phyloP scores from a whole-genome alignment of 2,888 invertebrate genomes.

The Molorchus minor region DNA sequence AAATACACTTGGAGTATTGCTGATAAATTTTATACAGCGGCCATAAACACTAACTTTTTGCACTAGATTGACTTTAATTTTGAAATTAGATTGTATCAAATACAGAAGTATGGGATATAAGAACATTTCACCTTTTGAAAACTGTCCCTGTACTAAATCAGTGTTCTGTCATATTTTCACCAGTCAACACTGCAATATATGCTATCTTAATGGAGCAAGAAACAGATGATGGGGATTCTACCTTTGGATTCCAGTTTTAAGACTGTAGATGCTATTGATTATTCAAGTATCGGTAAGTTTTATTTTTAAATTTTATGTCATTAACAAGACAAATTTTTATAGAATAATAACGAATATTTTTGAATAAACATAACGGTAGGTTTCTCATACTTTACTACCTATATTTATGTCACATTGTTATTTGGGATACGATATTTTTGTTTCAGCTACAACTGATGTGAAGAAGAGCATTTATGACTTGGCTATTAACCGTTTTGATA shows the following conservation, averaged over 20 bases:
- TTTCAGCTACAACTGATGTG: slow-evolving; percentile 89
- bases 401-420: too few relatives aligned
- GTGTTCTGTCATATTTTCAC: slow-evolving; percentile 87
- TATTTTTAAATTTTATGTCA: neutral
- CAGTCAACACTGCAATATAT: slow-evolving; percentile 86
- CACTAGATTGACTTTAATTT: slow-evolving; percentile 31
- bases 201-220: slow-evolving; percentile 83
- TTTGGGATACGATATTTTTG: too few relatives aligned
- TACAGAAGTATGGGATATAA: slow-evolving; percentile 97
- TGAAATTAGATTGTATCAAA: slow-evolving; percentile 93
- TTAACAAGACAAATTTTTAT: too few relatives aligned
- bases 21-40: too few relatives aligned
- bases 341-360: too few relatives aligned
- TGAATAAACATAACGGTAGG: too few relatives aligned
- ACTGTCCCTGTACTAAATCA: slow-evolving; percentile 95
- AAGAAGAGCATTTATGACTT: slow-evolving; percentile 89
- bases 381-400: too few relatives aligned
- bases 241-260: slow-evolving; percentile 93
- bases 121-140: slow-evolving; percentile 92
- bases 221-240: slow-evolving; percentile 74
- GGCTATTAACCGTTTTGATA: slow-evolving; percentile 83
- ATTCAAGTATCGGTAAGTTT: slow-evolving; percentile 84
- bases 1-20: too few relatives aligned
- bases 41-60: too few relatives aligned
- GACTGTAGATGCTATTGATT: slow-evolving; percentile 93